These are phyloP conservation scores for Rhyacophila evoluta DNA, from an alignment of 2,888 invertebrate species.

Conservation along the genomic window DNA sequence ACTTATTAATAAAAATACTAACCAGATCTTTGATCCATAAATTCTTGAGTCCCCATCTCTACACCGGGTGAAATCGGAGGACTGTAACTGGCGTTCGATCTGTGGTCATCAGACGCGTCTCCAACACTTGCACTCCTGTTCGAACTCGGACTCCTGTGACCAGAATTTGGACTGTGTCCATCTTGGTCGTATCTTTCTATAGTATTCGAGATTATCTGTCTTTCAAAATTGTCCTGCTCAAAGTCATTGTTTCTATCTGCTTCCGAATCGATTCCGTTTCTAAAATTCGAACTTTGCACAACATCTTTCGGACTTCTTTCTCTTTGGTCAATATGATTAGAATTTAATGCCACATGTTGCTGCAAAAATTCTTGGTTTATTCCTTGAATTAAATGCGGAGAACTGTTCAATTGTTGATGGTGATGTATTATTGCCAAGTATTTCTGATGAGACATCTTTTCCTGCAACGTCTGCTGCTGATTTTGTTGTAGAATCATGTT, in stretches of 20 bases:
- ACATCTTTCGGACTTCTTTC: constrained; percentile 31
- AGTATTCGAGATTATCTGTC: constrained; percentile 66
- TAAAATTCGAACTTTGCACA: constrained; percentile 30
- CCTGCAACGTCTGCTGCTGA: constrained; percentile 61
- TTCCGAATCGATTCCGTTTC: constrained; percentile 44
- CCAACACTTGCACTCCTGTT: constrained; percentile 61
- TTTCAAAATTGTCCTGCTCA: constrained; percentile 62
- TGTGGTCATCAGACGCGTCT: constrained; percentile 68
- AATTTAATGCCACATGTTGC: constrained; percentile 40
- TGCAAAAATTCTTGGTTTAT: constrained; percentile 31
- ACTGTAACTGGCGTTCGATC: constrained; percentile 78
- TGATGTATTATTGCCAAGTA: constrained; percentile 64
- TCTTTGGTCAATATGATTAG: constrained; percentile 54
- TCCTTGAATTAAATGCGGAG: constrained; percentile 38
- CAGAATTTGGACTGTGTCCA: constrained; percentile 55
- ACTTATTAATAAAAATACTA: neutral
- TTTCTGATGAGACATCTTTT: constrained; percentile 62
- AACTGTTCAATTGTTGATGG: constrained; percentile 55
- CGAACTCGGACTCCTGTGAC: constrained; percentile 63
- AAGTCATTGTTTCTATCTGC: constrained; percentile 57
- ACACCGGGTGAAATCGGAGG: constrained; percentile 90
- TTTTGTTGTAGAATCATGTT: constrained; percentile 58
- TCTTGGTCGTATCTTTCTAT: constrained; percentile 62
- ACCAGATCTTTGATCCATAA: constrained; percentile 66
- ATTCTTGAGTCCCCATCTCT: constrained; percentile 74